Percentiles rank a stretch among this genome's conserved stretches.
phyloP scores from a whole-genome alignment of 2,113 vertebrate genomes.

The Lamprologus tigripictilis region DNA sequence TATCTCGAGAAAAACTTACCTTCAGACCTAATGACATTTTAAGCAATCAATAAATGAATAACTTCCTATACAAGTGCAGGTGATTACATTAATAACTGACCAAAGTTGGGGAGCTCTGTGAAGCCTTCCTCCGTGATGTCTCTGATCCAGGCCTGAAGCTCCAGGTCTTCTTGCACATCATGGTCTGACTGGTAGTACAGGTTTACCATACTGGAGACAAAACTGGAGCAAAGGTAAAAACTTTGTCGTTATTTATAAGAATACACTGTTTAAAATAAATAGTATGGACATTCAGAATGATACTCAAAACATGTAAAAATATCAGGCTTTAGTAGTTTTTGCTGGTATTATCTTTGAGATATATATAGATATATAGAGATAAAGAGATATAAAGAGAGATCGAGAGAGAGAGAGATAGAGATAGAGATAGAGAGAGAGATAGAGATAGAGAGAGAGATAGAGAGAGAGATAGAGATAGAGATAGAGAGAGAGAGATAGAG shows the following conservation, averaged over 20 bases:
- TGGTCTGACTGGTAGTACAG: constrained; percentile 53
- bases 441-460: too few species aligned
- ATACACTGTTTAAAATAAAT: not conserved
- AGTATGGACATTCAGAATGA: not conserved
- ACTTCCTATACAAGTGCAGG: not conserved
- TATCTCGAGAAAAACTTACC: not conserved
- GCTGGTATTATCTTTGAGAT: not conserved
- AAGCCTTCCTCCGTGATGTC: constrained; percentile 63
- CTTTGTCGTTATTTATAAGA: not conserved
- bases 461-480: fast-evolving
- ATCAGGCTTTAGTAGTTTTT: not conserved
- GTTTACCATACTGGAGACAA: constrained; percentile 45
- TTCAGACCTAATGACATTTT: fast-evolving
- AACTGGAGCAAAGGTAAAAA: constrained; percentile 23
- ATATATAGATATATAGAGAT: too few species aligned
- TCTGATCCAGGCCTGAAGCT: constrained; percentile 70
- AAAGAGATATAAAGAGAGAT: fast-evolving
- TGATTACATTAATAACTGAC: constrained; percentile 15
- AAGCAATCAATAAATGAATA: not conserved
- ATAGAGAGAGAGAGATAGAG: too few species aligned
- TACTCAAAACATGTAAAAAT: not conserved
- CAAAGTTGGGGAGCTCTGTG: constrained; percentile 56
- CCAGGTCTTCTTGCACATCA: constrained; percentile 42
- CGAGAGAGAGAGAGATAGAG: fast-evolving
- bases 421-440: fast-evolving